A percentile compares a stretch with the other conserved stretches of the same genome.
Conservation (phyloP, 1,140 invertebrate species). For the Trachymyrmex cornetzi region DNA sequence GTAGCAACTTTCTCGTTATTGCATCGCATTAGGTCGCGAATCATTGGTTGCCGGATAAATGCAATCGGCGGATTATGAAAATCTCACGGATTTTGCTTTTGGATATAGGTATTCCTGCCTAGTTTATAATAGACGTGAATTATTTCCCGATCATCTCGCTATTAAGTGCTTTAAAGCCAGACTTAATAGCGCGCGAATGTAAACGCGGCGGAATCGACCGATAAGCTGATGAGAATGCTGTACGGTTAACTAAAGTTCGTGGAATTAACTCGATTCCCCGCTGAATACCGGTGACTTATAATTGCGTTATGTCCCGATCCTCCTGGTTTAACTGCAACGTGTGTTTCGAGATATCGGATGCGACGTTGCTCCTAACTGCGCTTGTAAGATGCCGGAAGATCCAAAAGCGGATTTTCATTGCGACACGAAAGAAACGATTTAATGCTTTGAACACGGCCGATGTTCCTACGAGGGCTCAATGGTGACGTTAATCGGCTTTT, state of each 20-base stretch:
- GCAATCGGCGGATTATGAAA: conserved; percentile 42
- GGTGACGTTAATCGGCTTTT: conserved; percentile 64
- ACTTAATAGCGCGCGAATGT: conserved; percentile 40
- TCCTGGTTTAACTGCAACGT: conserved; percentile 8
- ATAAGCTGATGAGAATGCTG: conserved; percentile 39
- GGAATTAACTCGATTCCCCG: conserved; percentile 31
- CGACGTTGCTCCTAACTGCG: neutral
- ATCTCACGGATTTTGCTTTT: conserved; percentile 28
- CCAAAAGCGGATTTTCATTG: conserved; percentile 40
- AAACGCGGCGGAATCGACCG: conserved; percentile 50
- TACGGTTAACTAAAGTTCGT: conserved; percentile 36
- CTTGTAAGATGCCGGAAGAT: conserved; percentile 19
- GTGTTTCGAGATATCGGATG: conserved; percentile 11
- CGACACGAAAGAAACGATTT: conserved; percentile 24
- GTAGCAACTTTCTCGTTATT: conserved; percentile 8
- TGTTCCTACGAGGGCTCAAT: conserved; percentile 46
- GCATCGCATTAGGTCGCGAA: conserved; percentile 35
- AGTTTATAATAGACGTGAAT: conserved; percentile 31
- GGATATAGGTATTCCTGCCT: neutral
- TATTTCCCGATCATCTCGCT: conserved; percentile 31
- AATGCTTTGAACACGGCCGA: conserved; percentile 39
- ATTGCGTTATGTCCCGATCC: conserved; percentile 19
- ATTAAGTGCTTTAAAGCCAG: conserved; percentile 33
- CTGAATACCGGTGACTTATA: conserved; percentile 32
- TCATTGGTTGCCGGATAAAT: conserved; percentile 14